A percentile compares a stretch with the other conserved stretches of the same genome.
These are phyloP conservation scores for Cydia fagiglandana DNA, from an alignment of 1,140 invertebrate genomes.

Conservation along the genomic window DNA sequence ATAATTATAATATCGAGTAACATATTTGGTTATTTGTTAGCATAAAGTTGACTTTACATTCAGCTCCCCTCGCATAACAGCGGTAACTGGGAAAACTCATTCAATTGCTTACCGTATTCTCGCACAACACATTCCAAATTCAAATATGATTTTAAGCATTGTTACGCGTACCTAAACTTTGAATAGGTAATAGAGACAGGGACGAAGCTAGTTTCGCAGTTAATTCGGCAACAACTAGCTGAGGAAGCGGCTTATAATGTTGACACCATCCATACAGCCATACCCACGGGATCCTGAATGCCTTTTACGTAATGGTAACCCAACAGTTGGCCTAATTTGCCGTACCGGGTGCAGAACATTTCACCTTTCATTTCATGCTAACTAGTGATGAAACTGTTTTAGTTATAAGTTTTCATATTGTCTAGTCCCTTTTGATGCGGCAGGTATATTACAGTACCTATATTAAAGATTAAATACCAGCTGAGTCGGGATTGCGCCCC, in stretches of 20 bases:
- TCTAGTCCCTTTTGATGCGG: background rate
- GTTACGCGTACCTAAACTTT: too few relatives aligned
- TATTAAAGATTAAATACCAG: too few relatives aligned
- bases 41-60: too few relatives aligned
- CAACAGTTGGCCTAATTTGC: conserved; percentile 26
- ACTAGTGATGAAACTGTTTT: conserved; percentile 19
- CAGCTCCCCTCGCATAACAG: too few relatives aligned
- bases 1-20: too few relatives aligned
- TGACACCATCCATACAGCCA: conserved; percentile 11
- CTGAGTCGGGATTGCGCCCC: too few relatives aligned
- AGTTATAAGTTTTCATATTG: background rate
- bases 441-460: background rate
- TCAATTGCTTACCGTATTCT: too few relatives aligned
- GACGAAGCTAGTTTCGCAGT: conserved; percentile 4
- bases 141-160: too few relatives aligned
- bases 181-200: background rate
- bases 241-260: conserved; percentile 14
- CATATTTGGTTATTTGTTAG: too few relatives aligned
- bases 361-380: conserved; percentile 19
- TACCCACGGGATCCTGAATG: conserved; percentile 22
- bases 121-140: too few relatives aligned
- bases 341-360: conserved; percentile 13
- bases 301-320: conserved; percentile 27
- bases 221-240: conserved; percentile 14
- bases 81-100: too few relatives aligned